Percentiles rank a stretch among this genome's conserved stretches.
Evolutionary conservation across 2,113 vertebrate species (phyloP).

Genomic region (Baryphthengus martii): DNA sequence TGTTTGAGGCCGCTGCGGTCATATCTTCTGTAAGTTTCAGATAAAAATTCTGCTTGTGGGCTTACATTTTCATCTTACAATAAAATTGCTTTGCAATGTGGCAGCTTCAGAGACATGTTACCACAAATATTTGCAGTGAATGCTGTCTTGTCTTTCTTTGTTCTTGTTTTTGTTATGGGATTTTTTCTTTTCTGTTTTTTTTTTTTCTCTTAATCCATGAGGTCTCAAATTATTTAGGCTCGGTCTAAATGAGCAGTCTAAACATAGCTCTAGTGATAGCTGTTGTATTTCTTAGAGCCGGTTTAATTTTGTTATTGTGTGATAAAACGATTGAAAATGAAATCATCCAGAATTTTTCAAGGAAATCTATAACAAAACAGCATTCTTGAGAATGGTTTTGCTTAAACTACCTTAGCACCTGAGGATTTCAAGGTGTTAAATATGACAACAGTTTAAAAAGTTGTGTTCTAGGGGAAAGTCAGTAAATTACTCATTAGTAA

Average conservation of each 20-base stretch:
- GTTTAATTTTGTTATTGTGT: not conserved
- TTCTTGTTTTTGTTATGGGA: not conserved
- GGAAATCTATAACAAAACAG: not conserved
- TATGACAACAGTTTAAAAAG: not conserved
- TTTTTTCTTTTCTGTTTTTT: no score
- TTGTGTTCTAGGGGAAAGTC: no score
- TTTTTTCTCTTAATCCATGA: not conserved
- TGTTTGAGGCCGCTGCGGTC: fast-evolving
- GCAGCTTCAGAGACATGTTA: not conserved
- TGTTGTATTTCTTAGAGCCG: not conserved
- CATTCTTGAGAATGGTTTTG: not conserved
- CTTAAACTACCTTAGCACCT: not conserved
- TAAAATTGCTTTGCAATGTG: not conserved
- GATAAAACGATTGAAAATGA: not conserved
- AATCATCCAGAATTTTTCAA: not conserved
- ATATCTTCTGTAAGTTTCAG: not conserved
- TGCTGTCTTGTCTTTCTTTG: not conserved
- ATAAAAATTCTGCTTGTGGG: not conserved
- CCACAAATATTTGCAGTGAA: not conserved
- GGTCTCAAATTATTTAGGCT: not conserved
- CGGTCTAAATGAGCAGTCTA: not conserved
- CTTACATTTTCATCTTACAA: not conserved
- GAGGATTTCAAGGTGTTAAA: not conserved
- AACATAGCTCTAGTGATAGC: not conserved
- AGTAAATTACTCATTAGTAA: not conserved